phyloP scores from a whole-genome alignment of 2,888 invertebrate genomes.

The Apomyelois bistriatella region DNA sequence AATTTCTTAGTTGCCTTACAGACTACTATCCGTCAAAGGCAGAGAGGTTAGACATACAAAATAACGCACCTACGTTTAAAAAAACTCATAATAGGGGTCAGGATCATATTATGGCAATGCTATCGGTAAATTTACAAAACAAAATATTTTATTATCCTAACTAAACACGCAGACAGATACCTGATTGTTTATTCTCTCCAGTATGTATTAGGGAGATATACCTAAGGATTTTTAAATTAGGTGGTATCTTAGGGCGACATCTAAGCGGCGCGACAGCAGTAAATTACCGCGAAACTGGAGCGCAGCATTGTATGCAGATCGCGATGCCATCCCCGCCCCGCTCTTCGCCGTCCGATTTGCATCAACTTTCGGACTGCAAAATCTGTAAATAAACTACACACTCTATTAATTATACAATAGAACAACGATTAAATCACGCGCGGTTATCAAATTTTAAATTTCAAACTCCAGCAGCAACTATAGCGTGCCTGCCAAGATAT shows the following conservation, averaged over 20 bases:
- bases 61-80: too few relatives aligned
- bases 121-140: too few relatives aligned
- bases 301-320: conserved; percentile 76
- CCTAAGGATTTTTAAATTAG: conserved; percentile 55
- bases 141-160: too few relatives aligned
- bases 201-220: conserved; percentile 13
- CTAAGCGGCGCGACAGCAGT: conserved; percentile 61
- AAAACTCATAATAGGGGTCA: too few relatives aligned
- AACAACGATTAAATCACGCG: not conserved
- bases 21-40: too few relatives aligned
- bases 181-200: not conserved
- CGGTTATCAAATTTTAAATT: not conserved
- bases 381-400: conserved; percentile 51
- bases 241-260: conserved; percentile 69
- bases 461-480: not conserved
- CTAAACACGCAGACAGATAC: not conserved
- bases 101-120: too few relatives aligned
- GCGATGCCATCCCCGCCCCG: conserved; percentile 37
- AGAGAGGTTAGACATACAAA: too few relatives aligned
- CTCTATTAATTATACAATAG: conserved; percentile 40
- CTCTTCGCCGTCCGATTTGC: conserved; percentile 50
- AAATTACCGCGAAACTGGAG: conserved; percentile 70
- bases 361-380: conserved; percentile 60
- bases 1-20: too few relatives aligned
- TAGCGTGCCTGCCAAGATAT: conserved; percentile 47